A percentile compares a stretch with the other conserved stretches of the same genome.
Evolutionary conservation across 2,797 vertebrate species (phyloP).

Genomic region (Chrysolophus pictus): DNA sequence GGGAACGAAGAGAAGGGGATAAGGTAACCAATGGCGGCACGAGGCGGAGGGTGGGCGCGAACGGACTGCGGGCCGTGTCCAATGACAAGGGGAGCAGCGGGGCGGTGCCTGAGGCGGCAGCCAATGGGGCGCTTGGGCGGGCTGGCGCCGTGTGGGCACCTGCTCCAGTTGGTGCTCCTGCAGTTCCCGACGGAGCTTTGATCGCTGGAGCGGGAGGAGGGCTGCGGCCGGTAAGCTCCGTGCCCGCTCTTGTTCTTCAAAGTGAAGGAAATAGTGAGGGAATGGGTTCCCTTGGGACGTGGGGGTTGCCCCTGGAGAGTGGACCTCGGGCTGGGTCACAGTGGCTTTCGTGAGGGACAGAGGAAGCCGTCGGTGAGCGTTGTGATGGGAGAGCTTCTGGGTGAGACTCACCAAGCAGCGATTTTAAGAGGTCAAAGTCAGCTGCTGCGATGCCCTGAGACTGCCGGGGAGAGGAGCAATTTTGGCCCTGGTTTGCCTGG

Average conservation of each 20-base stretch:
- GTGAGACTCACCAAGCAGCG: too few species aligned
- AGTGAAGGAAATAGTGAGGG: neutral
- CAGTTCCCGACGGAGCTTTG: accelerated
- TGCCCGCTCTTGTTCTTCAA: too few species aligned
- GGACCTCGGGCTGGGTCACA: neutral
- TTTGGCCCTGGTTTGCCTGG: neutral
- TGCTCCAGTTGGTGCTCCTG: too few species aligned
- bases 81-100: neutral
- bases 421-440: neutral
- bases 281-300: accelerated
- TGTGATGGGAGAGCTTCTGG: neutral
- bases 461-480: neutral
- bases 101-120: neutral
- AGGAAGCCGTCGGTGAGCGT: accelerated
- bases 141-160: too few species aligned
- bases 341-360: neutral
- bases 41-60: accelerated
- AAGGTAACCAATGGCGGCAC: neutral
- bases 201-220: neutral
- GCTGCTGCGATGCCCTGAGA: neutral
- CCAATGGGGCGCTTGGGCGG: neutral
- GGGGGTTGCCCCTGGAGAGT: accelerated
- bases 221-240: too few species aligned
- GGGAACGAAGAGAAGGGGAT: neutral
- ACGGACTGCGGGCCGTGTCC: accelerated